Percentiles rank a stretch among this genome's conserved stretches.
Evolutionary conservation across 2,888 invertebrate species (phyloP).

Genomic region (Apotomis capreana): DNA sequence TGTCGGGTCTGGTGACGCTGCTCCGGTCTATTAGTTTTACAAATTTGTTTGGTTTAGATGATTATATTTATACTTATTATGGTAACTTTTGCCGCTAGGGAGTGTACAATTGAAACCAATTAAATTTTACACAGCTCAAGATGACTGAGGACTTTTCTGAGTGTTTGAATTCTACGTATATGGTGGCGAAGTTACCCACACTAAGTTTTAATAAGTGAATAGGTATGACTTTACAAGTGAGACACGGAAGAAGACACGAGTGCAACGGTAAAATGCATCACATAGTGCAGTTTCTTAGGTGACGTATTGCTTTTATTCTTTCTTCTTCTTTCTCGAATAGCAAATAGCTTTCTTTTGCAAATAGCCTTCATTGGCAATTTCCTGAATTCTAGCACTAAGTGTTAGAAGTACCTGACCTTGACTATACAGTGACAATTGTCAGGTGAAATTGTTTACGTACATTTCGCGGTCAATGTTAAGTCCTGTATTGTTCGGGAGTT

Average conservation of each 20-base stretch:
- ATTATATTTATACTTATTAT: not conserved
- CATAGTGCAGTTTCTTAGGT: conserved; percentile 70
- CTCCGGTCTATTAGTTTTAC: too few relatives aligned
- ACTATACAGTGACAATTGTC: too few relatives aligned
- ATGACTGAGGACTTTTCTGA: conserved; percentile 1
- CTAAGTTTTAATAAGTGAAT: conserved; percentile 34
- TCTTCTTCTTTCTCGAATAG: not conserved
- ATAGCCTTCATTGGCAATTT: too few relatives aligned
- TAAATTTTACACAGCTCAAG: not conserved
- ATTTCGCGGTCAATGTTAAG: too few relatives aligned
- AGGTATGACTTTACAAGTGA: conserved; percentile 60
- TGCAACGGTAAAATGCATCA: conserved; percentile 73
- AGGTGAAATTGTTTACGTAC: too few relatives aligned
- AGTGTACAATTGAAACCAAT: not conserved
- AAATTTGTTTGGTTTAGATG: too few relatives aligned
- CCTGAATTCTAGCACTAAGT: too few relatives aligned
- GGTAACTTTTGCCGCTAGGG: not conserved
- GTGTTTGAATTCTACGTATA: conserved; percentile 6
- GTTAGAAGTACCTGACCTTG: too few relatives aligned
- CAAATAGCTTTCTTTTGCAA: too few relatives aligned
- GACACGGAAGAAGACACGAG: conserved; percentile 47
- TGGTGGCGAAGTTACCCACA: conserved; percentile 24
- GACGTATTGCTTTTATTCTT: conserved; percentile 17
- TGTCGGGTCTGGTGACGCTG: too few relatives aligned
- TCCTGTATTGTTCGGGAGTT: too few relatives aligned